Base-by-base conservation (phyloP, 2,888 invertebrate genomes). In the Oegoconia quadripuncta region DNA sequence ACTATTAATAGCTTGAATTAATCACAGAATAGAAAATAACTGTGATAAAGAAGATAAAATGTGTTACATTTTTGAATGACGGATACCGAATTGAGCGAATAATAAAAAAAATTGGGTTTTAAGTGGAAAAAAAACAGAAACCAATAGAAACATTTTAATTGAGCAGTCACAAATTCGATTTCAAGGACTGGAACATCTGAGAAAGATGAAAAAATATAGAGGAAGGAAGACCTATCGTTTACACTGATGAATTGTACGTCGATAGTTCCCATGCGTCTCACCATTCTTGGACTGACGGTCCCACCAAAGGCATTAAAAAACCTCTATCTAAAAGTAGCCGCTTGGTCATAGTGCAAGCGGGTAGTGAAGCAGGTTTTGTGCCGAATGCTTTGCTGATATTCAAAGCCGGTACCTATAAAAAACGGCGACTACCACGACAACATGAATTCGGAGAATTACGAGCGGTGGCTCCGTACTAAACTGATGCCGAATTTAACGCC, bases 401-500 rank as follows among this genome's bases (percentile, higher is more conserved):
- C 15, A 40, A 36, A 25, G 13, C 39, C 3, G 47, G 42, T 29
- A 41, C 23, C n/a, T n/a, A n/a, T n/a, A 8, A 49, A 41, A 40
- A 15, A 14, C 2, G 50, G 49, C 5, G 55, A 55, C 27, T 54
- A 50, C 20, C 49, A 52, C 15, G 49, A 50, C 27, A 39, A 52
- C 15, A 56, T 62, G 54, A 56, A 55, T 34, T 37, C 11, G 11
- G 29, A 39, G 7, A 46, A 46, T 30, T 46, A 44, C 34, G 38
- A 42, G 20, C 45, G 39, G 27, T 66, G 59, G 62, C 27, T 64
- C n/a, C 15, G 20, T 39, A 47, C 32, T 1, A 44, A 59, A 34
- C 23, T 64, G 6, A 31, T 60, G 2, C 54, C 57, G 8, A 57
- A 58, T 37, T 37, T 60, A 9, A 40, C 49, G n/a, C 41, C 36